Evolutionary conservation across 2,888 invertebrate genomes (phyloP).

Genomic region (Tetanocera ferruginea): DNA sequence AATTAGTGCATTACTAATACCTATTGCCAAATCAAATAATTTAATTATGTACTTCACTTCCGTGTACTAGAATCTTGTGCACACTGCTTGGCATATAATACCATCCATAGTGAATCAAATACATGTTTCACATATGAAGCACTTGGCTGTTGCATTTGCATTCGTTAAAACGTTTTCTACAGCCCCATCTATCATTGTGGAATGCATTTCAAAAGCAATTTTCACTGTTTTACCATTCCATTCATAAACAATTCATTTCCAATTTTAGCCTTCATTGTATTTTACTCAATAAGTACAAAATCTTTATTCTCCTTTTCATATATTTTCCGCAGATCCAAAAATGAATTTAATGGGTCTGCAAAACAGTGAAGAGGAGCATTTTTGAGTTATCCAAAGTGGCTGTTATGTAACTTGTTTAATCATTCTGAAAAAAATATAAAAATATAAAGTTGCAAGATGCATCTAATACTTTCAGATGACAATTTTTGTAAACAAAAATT

Average conservation of each 20-base stretch:
- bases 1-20: too few species aligned
- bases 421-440: background rate
- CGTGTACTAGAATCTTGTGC: too few species aligned
- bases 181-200: constrained; percentile 24
- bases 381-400: background rate
- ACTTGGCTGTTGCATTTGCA: constrained; percentile 1
- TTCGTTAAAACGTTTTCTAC: constrained; percentile 2
- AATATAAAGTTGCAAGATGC: background rate
- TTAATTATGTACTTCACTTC: too few species aligned
- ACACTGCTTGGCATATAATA: too few species aligned
- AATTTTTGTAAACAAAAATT: background rate
- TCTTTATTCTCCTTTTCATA: background rate
- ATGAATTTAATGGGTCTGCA: constrained; percentile 16
- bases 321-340: too few species aligned
- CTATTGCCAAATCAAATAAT: too few species aligned
- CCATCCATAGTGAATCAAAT: too few species aligned
- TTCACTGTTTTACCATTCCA: background rate
- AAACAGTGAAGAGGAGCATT: background rate
- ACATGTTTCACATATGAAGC: constrained; percentile 16
- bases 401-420: background rate
- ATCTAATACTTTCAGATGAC: background rate
- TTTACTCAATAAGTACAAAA: background rate
- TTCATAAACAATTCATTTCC: background rate
- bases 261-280: background rate
- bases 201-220: constrained; percentile 12